Percentiles rank a stretch among this genome's conserved stretches.
phyloP scores from a whole-genome alignment of 2,113 vertebrate species.

The Actenoides lindsayi region DNA sequence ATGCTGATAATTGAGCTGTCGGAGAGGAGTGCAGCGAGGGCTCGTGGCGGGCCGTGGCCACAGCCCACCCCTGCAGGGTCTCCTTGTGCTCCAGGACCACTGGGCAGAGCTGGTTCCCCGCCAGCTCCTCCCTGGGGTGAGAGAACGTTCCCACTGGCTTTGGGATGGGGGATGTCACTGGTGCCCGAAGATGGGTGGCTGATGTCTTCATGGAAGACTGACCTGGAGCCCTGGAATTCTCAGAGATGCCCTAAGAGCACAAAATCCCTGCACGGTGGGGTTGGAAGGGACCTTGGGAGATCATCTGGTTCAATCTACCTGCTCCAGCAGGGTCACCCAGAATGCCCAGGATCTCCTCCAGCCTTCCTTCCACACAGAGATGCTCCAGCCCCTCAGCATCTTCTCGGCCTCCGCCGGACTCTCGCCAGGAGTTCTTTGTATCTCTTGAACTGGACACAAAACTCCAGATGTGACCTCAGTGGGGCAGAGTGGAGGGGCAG shows the following conservation, averaged over 20 bases:
- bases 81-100: not conserved
- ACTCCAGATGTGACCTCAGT: no score
- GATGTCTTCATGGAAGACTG: rapidly evolving
- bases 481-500: no score
- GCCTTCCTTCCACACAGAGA: no score
- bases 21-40: not conserved
- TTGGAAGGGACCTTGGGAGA: not conserved
- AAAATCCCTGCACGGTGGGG: not conserved
- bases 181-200: not conserved
- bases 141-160: not conserved
- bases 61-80: not conserved
- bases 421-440: no score
- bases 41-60: rapidly evolving
- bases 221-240: not conserved
- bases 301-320: not conserved
- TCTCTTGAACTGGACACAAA: no score
- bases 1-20: slow-evolving; percentile 36
- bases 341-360: not conserved
- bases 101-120: not conserved
- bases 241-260: not conserved
- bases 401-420: no score
- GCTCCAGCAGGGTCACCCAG: not conserved
- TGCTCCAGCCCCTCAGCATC: no score
- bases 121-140: not conserved
- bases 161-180: not conserved